These are phyloP conservation scores for Carabus problematicus DNA, from an alignment of 2,888 invertebrate species.

Conservation along the genomic window DNA sequence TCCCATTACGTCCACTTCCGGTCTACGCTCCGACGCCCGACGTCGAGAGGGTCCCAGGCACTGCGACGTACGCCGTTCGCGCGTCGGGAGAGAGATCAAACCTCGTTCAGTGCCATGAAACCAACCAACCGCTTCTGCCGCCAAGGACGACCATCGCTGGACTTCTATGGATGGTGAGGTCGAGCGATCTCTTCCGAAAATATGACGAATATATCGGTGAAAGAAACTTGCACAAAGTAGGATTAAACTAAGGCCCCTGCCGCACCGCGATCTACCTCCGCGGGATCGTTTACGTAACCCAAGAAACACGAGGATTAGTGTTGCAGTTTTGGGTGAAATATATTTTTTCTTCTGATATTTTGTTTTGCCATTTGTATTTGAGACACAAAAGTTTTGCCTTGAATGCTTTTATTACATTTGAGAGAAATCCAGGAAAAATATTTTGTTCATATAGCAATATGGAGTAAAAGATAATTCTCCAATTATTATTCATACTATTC, in stretches of 20 bases:
- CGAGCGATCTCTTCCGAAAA: neutral
- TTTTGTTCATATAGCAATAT: too few species aligned
- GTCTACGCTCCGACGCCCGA: conserved; percentile 49
- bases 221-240: conserved; percentile 16
- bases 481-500: too few species aligned
- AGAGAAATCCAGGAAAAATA: too few species aligned
- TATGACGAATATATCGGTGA: conserved; percentile 32
- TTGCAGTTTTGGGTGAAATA: too few species aligned
- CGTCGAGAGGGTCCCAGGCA: conserved; percentile 50
- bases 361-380: too few species aligned
- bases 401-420: too few species aligned
- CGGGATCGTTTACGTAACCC: too few species aligned
- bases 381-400: too few species aligned
- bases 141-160: neutral
- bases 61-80: neutral
- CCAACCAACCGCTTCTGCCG: neutral
- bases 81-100: conserved; percentile 1
- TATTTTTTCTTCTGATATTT: too few species aligned
- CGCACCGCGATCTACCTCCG: too few species aligned
- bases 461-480: too few species aligned
- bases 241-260: neutral
- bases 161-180: neutral
- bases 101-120: neutral
- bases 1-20: conserved; percentile 58
- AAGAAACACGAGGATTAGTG: too few species aligned